These are phyloP conservation scores for Machimus rusticus DNA, from an alignment of 2,888 invertebrate species.

Conservation along the genomic window DNA sequence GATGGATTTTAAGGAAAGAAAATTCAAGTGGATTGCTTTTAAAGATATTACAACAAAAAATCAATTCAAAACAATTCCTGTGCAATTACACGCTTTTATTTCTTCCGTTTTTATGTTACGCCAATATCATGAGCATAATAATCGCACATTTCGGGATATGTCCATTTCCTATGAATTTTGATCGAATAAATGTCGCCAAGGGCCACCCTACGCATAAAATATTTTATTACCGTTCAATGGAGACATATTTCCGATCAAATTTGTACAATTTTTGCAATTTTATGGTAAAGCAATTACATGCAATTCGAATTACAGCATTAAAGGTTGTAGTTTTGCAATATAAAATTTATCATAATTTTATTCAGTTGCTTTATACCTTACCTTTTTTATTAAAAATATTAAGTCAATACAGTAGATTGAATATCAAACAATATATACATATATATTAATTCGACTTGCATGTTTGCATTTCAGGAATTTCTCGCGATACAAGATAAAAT, in stretches of 20 bases:
- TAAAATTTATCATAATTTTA: neutral
- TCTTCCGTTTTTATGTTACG: neutral
- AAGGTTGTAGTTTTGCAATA: neutral
- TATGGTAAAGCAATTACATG: neutral
- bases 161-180: neutral
- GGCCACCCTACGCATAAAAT: neutral
- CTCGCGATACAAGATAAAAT: too few species aligned
- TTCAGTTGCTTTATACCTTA: neutral
- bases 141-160: neutral
- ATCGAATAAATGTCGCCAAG: neutral
- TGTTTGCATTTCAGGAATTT: too few species aligned
- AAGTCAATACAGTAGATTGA: too few species aligned
- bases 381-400: too few species aligned
- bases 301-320: neutral
- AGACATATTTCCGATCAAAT: neutral
- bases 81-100: neutral
- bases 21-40: neutral
- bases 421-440: too few species aligned
- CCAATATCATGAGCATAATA: neutral
- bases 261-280: neutral
- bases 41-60: neutral
- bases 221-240: neutral
- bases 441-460: too few species aligned
- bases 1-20: neutral
- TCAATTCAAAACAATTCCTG: neutral